These are phyloP conservation scores for Syrrhaptes paradoxus DNA, from an alignment of 2,113 vertebrate genomes.

Conservation along the genomic window DNA sequence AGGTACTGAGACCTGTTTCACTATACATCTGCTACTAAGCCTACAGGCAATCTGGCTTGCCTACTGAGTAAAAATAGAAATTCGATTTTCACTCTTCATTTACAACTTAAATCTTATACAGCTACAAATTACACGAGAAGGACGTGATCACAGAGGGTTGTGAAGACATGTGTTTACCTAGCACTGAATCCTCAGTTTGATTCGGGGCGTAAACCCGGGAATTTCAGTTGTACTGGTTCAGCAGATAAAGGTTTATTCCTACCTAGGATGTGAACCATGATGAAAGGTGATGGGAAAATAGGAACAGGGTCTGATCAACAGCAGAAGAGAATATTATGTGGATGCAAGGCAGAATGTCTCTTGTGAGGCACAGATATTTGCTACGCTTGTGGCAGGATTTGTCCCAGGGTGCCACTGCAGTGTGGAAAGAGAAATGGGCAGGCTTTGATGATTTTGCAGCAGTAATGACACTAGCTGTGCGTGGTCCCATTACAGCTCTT, in stretches of 20 bases:
- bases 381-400: neutral
- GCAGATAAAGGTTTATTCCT: neutral
- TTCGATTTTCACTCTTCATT: conserved; percentile 4
- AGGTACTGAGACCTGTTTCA: neutral
- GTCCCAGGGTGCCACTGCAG: neutral
- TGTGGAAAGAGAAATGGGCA: neutral
- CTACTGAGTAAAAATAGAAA: neutral
- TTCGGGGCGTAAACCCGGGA: neutral
- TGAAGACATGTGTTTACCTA: neutral
- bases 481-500: neutral
- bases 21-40: neutral
- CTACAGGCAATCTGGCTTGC: neutral
- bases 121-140: neutral
- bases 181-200: neutral
- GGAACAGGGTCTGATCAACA: neutral
- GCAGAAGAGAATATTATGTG: neutral
- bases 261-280: neutral
- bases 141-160: neutral
- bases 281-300: neutral
- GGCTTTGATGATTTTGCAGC: neutral
- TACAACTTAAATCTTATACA: neutral
- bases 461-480: neutral
- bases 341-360: neutral
- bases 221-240: neutral
- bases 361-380: neutral